Percentiles rank a stretch among this genome's conserved stretches.
Evolutionary conservation across 2,888 invertebrate species (phyloP).

Genomic region (Thymelicus lineola): DNA sequence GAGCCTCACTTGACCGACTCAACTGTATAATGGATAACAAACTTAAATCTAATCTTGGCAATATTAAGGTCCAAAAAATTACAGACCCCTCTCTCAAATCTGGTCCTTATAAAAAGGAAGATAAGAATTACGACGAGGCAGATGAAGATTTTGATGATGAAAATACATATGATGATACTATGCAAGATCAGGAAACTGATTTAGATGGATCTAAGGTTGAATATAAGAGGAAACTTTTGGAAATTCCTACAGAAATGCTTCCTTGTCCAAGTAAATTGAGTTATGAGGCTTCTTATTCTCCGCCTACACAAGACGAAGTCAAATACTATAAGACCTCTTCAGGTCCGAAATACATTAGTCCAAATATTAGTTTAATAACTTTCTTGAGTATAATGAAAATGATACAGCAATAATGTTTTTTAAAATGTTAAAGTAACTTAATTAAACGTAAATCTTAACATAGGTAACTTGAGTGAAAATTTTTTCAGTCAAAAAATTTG

Average conservation of each 20-base stretch:
- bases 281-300: constrained; percentile 69
- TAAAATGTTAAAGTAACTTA: not conserved
- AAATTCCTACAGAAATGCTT: constrained; percentile 70
- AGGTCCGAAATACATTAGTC: constrained; percentile 46
- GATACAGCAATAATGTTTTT: constrained; percentile 55
- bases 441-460: too few relatives aligned
- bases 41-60: constrained; percentile 56
- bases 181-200: constrained; percentile 74
- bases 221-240: constrained; percentile 67
- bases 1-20: constrained; percentile 87
- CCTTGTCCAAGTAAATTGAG: constrained; percentile 72
- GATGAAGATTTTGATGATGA: constrained; percentile 66
- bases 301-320: constrained; percentile 78
- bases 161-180: constrained; percentile 68
- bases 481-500: too few relatives aligned
- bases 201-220: constrained; percentile 63
- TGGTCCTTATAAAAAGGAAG: constrained; percentile 46
- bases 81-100: constrained; percentile 37
- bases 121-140: constrained; percentile 67
- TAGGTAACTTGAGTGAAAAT: too few relatives aligned
- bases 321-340: constrained; percentile 75
- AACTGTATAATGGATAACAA: constrained; percentile 87
- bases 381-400: constrained; percentile 48
- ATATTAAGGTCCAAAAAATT: constrained; percentile 57
- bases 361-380: constrained; percentile 49